Evolutionary conservation across 2,113 vertebrate genomes (phyloP).

Genomic region (Limnothrissa miodon): DNA sequence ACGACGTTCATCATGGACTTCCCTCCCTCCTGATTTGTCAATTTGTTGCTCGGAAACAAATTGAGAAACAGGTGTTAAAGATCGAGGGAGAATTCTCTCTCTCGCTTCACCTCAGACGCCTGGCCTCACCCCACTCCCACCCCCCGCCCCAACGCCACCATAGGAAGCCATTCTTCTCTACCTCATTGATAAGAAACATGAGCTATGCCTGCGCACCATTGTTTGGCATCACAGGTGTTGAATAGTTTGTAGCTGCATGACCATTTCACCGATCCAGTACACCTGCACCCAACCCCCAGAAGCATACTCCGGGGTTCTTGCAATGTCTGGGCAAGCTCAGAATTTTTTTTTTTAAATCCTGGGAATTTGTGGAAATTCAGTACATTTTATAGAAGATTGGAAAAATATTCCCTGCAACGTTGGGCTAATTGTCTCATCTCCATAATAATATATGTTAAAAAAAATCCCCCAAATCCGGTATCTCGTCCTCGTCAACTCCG

Average conservation of each 20-base stretch:
- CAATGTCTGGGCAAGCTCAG: neutral
- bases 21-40: slow-evolving; percentile 31
- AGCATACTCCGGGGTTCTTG: slow-evolving; percentile 1
- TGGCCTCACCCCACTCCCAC: neutral
- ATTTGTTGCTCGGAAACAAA: slow-evolving; percentile 48
- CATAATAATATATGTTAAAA: neutral
- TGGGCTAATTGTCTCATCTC: neutral
- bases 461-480: neutral
- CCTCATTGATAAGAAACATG: neutral
- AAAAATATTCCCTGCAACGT: neutral
- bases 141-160: neutral
- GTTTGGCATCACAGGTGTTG: neutral
- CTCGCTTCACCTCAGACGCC: neutral
- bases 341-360: neutral
- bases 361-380: neutral
- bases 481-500: neutral
- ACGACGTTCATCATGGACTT: slow-evolving; percentile 36
- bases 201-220: neutral
- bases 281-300: neutral
- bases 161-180: neutral
- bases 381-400: neutral
- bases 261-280: neutral
- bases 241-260: neutral
- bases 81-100: neutral
- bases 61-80: slow-evolving; percentile 39